Percentiles rank a stretch among this genome's conserved stretches.
Evolutionary conservation across 2,113 vertebrate genomes (phyloP).

Genomic region (Scytalopus superciliaris): DNA sequence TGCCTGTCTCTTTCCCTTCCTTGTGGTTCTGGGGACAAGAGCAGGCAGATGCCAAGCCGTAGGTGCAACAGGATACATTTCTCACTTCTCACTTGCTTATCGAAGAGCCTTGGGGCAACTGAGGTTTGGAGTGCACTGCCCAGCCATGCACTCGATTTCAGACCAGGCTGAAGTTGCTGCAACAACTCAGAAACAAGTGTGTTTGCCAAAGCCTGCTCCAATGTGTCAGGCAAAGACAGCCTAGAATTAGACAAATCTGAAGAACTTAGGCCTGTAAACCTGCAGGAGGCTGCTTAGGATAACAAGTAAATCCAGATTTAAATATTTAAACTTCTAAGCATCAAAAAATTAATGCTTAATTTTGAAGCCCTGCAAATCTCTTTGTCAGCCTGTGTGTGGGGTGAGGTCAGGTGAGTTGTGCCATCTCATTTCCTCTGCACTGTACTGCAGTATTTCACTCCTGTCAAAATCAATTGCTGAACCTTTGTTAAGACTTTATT

Average conservation of each 20-base stretch:
- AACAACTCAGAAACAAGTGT: background rate
- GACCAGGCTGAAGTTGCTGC: background rate
- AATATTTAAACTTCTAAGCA: slow-evolving; percentile 52
- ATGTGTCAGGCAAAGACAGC: background rate
- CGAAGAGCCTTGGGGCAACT: background rate
- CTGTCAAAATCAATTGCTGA: background rate
- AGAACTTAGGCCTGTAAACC: slow-evolving; percentile 49
- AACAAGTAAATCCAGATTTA: slow-evolving; percentile 66
- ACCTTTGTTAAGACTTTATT: background rate
- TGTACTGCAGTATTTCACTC: background rate
- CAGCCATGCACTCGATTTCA: background rate
- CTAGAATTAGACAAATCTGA: slow-evolving; percentile 30
- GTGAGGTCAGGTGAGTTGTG: background rate
- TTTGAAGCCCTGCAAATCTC: background rate
- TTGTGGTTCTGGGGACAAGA: background rate
- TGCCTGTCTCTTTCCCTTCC: background rate
- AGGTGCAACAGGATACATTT: background rate
- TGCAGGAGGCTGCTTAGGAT: slow-evolving; percentile 59
- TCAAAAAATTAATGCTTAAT: background rate
- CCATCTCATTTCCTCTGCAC: background rate
- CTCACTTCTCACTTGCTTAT: background rate
- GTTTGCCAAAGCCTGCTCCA: background rate
- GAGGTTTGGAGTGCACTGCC: background rate
- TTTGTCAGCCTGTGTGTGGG: background rate
- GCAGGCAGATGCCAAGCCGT: background rate